Evolutionary conservation across 2,113 vertebrate species (phyloP), one percentile per base, ranked within the genome.

Genomic region (Herpetotheres cachinnans): DNA sequence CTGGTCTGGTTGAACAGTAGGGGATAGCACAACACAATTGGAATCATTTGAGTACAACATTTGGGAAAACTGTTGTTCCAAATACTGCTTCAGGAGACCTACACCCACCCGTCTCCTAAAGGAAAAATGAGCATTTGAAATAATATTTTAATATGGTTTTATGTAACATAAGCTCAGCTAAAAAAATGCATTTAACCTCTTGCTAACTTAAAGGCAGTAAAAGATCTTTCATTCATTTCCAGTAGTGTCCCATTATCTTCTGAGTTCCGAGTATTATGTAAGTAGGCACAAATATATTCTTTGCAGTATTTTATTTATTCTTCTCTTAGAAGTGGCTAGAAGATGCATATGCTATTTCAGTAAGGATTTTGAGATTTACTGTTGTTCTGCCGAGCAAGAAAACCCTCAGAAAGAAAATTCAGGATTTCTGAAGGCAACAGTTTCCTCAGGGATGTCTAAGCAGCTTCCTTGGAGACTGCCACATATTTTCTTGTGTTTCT

Each of bases 171-270:
- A 94, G 55, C 71, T 86, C 67, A 86, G 14, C 70, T 80, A 94
- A 81, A 95, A 79, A 55, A 46, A 80, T 7, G 50, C 16, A 16
- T 73, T 22, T 70, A 95, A 20, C 18, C 42, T 86, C 66, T 96
- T 92, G 44, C 36, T 76, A 44, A 58, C 82, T 94, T 97, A 90
- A 93, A 92, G 95, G 90, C 38, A 91, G 13, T n/a, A 27, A 52
- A 74, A 84, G 47, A 61, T n/a, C 85, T 92, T 95, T 94, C 65
- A 89, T 94, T 94, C 63, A 81, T 40, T 92, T 97, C 95, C 94
- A 91, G 67, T 47, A 81, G 63, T 63, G 72, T 92, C 89, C 91
- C 52, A 74, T 62, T 94, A 90, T 86, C 63, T 94, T 92, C 95
- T 40, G 69, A 90, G 42, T 85, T 96, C 82, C 21, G 36, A 55